Evolutionary conservation across 1,140 invertebrate genomes (phyloP).

Genomic region (Aplysia californica): DNA sequence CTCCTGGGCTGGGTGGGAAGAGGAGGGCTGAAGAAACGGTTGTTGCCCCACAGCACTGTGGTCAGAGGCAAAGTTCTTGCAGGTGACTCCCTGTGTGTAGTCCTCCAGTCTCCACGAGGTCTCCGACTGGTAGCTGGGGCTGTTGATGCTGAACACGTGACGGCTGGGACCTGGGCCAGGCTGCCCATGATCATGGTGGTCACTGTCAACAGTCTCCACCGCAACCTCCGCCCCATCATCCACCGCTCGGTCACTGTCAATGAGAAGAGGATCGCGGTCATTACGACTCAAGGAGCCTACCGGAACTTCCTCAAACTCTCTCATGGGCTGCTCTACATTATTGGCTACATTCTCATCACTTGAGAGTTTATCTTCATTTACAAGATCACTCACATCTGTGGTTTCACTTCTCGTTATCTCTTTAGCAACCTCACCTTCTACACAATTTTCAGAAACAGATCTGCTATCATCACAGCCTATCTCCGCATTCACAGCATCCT

Average conservation of each 20-base stretch:
- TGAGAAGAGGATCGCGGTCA: not conserved
- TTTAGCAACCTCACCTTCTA: not conserved
- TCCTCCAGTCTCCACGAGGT: conserved; percentile 21
- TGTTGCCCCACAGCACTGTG: not conserved
- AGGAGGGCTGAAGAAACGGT: not conserved
- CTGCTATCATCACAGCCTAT: not conserved
- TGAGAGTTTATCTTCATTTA: not conserved
- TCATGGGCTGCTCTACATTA: not conserved
- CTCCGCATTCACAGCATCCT: not conserved
- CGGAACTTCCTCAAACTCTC: not conserved
- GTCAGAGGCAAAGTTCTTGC: not conserved
- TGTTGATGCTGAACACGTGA: conserved; percentile 44
- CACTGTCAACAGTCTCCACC: not conserved
- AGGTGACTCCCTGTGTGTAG: conserved; percentile 22
- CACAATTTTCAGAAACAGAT: no score
- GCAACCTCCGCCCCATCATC: not conserved
- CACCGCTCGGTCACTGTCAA: not conserved
- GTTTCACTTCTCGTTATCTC: not conserved
- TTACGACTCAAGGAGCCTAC: not conserved
- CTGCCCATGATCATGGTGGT: not conserved
- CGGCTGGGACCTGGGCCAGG: no score
- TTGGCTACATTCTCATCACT: not conserved
- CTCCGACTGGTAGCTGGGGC: conserved; percentile 38
- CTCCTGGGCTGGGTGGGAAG: not conserved
- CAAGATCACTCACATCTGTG: not conserved